These are phyloP conservation scores for Lamellibrachia columna DNA, from an alignment of 2,888 invertebrate genomes.

Conservation along the genomic window DNA sequence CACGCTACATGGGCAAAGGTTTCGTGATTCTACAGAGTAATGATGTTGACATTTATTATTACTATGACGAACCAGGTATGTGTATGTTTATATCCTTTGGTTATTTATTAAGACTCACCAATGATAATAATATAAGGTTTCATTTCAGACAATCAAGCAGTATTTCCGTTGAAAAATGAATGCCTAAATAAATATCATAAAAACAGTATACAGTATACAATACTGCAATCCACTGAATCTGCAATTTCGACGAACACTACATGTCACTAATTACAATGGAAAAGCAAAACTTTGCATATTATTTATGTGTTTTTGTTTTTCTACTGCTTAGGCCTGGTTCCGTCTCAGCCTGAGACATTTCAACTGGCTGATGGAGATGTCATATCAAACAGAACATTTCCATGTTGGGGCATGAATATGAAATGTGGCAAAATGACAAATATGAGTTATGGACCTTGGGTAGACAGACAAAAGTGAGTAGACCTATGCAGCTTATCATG, in stretches of 20 bases:
- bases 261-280: too few species aligned
- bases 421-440: slow-evolving; percentile 83
- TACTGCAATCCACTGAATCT: too few species aligned
- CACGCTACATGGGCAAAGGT: slow-evolving; percentile 97
- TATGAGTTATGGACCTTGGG: slow-evolving; percentile 99
- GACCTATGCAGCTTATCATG: neutral
- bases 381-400: slow-evolving; percentile 77
- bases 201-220: too few species aligned
- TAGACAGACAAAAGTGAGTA: slow-evolving; percentile 84
- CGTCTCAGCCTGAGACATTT: slow-evolving; percentile 88
- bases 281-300: neutral
- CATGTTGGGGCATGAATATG: slow-evolving; percentile 94
- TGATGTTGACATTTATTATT: slow-evolving; percentile 92
- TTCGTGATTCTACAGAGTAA: slow-evolving; percentile 97
- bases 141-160: too few species aligned
- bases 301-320: neutral
- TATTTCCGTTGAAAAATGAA: too few species aligned
- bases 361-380: slow-evolving; percentile 92
- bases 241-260: too few species aligned
- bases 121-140: neutral
- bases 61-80: slow-evolving; percentile 93
- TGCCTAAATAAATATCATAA: too few species aligned
- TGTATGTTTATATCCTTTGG: neutral
- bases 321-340: slow-evolving; percentile 74
- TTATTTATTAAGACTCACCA: neutral